Base-by-base conservation (phyloP, 2,888 invertebrate species). In the Agrotis puta region DNA sequence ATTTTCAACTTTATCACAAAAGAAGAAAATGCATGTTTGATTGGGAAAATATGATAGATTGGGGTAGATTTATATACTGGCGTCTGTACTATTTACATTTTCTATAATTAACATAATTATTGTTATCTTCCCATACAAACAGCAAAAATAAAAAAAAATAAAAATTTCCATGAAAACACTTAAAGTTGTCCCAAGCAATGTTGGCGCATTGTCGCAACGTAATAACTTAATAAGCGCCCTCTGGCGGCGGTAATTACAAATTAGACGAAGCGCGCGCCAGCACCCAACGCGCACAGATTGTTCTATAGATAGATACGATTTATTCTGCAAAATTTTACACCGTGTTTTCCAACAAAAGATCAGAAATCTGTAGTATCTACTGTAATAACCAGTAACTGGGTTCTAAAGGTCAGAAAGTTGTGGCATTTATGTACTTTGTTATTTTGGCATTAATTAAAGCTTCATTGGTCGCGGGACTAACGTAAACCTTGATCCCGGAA, bases 211-310 rank as follows among this genome's bases (percentile, higher is more conserved):
- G 81, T 84, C 81, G 81, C 79, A 58, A 59, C 54, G 82, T 87
- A 89, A 91, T 91, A 90, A 90, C 88, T 89, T 91, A 91, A 91
- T 91, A 90, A 88, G 79, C 72, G 77, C 63, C 87, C 82, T 84
- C 83, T 83, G 69, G 73, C 70, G 82, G 64, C 80, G 85, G 89
- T 91, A 91, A 92, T 92, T 91, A 92, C 92, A 92, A 92, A 92
- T 92, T 92, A 92, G 89, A 91, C 70, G 85, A 82, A 87, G 86
- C 86, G 81, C 80, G 69, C 70, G 79, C 74, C 75, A 76, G 79
- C 82, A 72, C 74, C 79, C 69, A 74, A 69, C 75, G 74, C 70
- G 63, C 80, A 50, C 59, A 80, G 90, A 91, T 91, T 85, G 65
- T 67, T 61, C 70, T 57, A 22, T 45, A 84, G 81, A 86, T 84